phyloP scores from a whole-genome alignment of 2,797 vertebrate species.

The Melanogrammus aeglefinus region DNA sequence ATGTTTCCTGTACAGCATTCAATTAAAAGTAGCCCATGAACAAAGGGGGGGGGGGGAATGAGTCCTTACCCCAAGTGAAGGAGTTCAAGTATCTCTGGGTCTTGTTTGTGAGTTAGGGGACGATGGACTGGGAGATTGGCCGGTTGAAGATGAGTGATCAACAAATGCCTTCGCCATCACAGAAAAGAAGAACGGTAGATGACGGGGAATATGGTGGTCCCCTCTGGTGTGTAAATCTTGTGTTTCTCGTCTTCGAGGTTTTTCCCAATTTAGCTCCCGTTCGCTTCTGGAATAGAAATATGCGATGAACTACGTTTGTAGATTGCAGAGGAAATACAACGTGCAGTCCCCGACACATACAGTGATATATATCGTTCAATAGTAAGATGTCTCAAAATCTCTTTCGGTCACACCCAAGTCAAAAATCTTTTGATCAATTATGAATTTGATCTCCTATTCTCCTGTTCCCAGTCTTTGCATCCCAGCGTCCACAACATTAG shows the following conservation, averaged over 20 bases:
- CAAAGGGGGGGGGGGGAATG: no score
- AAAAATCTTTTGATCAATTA: no score
- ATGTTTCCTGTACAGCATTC: constrained; percentile 27
- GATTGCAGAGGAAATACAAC: background rate
- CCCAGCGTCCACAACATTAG: background rate
- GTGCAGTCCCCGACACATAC: background rate
- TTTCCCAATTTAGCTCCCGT: constrained; percentile 35
- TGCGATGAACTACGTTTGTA: background rate
- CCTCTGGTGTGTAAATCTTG: constrained; percentile 12
- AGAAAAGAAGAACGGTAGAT: constrained; percentile 31
- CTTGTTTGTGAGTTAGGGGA: no score
- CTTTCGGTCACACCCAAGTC: no score
- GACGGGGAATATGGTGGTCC: constrained; percentile 17
- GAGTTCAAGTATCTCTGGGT: no score
- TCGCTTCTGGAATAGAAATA: constrained; percentile 50
- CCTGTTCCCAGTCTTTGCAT: background rate
- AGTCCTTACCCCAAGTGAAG: no score
- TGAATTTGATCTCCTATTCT: no score
- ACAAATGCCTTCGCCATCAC: background rate
- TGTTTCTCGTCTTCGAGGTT: constrained; percentile 9
- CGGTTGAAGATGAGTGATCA: background rate
- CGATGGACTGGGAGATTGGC: no score
- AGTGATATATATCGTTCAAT: background rate
- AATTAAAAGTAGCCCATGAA: constrained; percentile 20
- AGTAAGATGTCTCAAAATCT: background rate